phyloP scores from a whole-genome alignment of 2,888 invertebrate genomes.

The Acleris cristana region DNA sequence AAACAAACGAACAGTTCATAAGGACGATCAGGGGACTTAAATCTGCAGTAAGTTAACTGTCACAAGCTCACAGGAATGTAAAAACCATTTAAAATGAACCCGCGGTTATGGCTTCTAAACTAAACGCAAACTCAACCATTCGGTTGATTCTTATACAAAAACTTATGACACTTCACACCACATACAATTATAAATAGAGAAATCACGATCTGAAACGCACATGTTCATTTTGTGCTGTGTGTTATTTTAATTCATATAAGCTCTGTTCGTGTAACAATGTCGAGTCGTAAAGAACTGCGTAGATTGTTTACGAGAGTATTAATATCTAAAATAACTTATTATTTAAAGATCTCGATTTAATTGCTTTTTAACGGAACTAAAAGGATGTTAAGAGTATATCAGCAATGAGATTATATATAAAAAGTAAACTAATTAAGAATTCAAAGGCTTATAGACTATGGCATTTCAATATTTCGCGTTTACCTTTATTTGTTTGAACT shows the following conservation, averaged over 20 bases:
- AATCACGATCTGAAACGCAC: constrained; percentile 29
- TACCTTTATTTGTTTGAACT: too few relatives aligned
- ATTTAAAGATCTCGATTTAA: constrained; percentile 35
- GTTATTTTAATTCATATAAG: constrained; percentile 39
- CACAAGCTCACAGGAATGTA: constrained; percentile 65
- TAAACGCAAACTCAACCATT: constrained; percentile 21
- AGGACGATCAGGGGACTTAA: not conserved
- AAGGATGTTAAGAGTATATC: not conserved
- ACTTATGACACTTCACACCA: constrained; percentile 41
- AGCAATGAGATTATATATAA: not conserved
- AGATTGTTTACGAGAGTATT: constrained; percentile 54
- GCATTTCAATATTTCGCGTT: too few relatives aligned
- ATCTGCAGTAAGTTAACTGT: constrained; percentile 42
- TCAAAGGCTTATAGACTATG: too few relatives aligned
- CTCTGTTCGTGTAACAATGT: constrained; percentile 44
- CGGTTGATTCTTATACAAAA: constrained; percentile 27
- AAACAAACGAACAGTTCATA: constrained; percentile 16
- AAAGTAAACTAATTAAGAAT: too few relatives aligned
- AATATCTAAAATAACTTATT: constrained; percentile 45
- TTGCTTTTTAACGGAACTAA: constrained; percentile 39
- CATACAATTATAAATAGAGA: constrained; percentile 24
- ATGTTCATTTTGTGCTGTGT: constrained; percentile 27
- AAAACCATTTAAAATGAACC: constrained; percentile 44
- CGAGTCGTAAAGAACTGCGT: constrained; percentile 49
- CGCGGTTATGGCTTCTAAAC: constrained; percentile 33